Conservation (phyloP, 2,113 vertebrate genomes). For the Asarcornis scutulata region DNA sequence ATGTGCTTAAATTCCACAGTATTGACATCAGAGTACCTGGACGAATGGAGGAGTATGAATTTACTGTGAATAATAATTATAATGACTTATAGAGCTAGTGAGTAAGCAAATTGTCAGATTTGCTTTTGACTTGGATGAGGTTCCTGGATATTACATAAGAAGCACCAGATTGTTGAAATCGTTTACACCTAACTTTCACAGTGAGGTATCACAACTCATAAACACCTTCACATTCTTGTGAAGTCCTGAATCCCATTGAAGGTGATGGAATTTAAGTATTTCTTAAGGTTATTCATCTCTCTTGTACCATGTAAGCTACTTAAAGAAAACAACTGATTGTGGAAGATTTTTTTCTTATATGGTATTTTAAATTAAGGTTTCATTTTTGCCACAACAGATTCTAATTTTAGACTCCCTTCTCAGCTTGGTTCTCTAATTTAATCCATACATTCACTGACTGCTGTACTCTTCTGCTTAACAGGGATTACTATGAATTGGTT, state of each 20-base stretch:
- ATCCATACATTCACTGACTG: not conserved
- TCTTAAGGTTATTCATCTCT: not conserved
- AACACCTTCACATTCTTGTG: not conserved
- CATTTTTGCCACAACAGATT: not conserved
- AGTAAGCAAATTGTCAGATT: not conserved
- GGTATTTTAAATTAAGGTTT: not conserved
- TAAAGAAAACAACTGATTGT: not conserved
- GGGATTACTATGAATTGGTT: not conserved
- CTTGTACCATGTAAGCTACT: not conserved
- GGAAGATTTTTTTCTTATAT: not conserved
- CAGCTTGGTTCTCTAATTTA: not conserved
- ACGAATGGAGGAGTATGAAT: not conserved
- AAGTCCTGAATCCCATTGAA: not conserved
- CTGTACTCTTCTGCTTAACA: not conserved
- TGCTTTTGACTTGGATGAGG: not conserved
- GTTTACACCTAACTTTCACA: not conserved
- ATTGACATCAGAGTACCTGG: not conserved
- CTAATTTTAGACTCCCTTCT: not conserved
- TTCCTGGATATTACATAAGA: not conserved
- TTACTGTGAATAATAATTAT: not conserved
- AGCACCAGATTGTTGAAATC: not conserved
- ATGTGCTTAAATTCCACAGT: rapidly evolving
- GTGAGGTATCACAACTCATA: not conserved
- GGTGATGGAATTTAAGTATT: not conserved
- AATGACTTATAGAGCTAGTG: not conserved